phyloP scores from a whole-genome alignment of 2,113 vertebrate species.

The Charadrius vociferus region DNA sequence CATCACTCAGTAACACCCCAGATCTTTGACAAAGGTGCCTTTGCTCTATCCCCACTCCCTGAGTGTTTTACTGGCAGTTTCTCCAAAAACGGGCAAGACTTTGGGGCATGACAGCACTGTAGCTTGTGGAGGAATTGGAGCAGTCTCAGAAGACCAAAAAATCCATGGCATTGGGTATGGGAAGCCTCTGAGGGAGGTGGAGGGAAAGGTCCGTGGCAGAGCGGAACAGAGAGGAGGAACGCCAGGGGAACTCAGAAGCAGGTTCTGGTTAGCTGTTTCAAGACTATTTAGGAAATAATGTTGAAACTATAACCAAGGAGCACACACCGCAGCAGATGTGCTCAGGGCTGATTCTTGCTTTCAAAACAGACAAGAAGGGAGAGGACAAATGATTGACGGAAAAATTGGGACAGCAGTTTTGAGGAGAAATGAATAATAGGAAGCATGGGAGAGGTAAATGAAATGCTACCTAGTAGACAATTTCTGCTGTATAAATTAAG shows the following conservation, averaged over 20 bases:
- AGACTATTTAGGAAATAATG: background rate
- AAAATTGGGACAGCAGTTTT: background rate
- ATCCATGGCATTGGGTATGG: fast-evolving
- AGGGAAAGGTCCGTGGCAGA: background rate
- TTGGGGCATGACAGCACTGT: background rate
- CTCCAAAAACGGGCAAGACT: background rate
- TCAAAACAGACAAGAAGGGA: background rate
- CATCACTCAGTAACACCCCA: background rate
- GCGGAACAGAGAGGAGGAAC: background rate
- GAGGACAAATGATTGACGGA: background rate
- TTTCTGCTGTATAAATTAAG: conserved; percentile 20
- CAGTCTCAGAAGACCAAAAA: background rate
- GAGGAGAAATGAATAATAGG: conserved; percentile 11
- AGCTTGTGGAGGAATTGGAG: background rate
- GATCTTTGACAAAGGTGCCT: fast-evolving
- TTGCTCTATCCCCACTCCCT: background rate
- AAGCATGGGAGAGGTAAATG: background rate
- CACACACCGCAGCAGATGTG: background rate
- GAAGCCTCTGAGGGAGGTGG: background rate
- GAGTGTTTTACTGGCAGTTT: background rate
- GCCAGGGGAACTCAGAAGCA: background rate
- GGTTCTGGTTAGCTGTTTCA: background rate
- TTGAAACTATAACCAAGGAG: background rate
- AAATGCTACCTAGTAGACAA: background rate
- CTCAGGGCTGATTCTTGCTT: background rate